A percentile compares a stretch with the other conserved stretches of the same genome.
These are phyloP conservation scores for Chaunax sp. DNA, from an alignment of 2,797 vertebrate genomes.

Conservation along the genomic window DNA sequence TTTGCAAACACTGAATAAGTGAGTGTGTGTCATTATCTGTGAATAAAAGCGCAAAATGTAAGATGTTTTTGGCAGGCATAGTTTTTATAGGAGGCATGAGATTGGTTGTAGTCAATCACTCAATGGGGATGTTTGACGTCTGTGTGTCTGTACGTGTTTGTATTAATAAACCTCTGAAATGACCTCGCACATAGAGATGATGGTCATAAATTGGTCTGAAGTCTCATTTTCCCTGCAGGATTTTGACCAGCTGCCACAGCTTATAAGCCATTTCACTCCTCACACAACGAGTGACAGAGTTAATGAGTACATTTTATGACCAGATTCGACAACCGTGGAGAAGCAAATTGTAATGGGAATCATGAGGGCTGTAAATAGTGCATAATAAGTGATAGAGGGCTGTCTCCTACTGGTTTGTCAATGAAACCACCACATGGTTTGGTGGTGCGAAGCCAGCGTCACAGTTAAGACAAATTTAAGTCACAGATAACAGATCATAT, in stretches of 20 bases:
- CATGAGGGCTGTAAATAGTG: slow-evolving; percentile 63
- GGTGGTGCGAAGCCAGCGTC: slow-evolving; percentile 17
- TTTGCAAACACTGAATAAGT: slow-evolving; percentile 17
- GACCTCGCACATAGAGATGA: slow-evolving; percentile 75
- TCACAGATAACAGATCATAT: slow-evolving; percentile 31
- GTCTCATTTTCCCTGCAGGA: slow-evolving; percentile 73
- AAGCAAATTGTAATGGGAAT: slow-evolving; percentile 65
- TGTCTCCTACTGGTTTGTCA: slow-evolving; percentile 32
- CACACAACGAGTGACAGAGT: slow-evolving; percentile 44
- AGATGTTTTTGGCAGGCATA: too few species aligned
- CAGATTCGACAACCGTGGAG: slow-evolving; percentile 57
- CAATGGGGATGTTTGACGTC: slow-evolving; percentile 53
- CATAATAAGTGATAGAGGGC: slow-evolving; percentile 41
- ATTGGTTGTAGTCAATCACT: slow-evolving; percentile 64
- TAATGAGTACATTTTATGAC: slow-evolving; percentile 77
- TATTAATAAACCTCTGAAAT: slow-evolving; percentile 57
- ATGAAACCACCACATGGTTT: slow-evolving; percentile 43
- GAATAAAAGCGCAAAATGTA: too few species aligned
- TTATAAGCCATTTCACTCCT: slow-evolving; percentile 65
- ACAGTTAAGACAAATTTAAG: slow-evolving; percentile 25
- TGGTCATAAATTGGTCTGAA: slow-evolving; percentile 79
- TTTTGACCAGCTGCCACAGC: slow-evolving; percentile 75
- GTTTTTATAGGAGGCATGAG: slow-evolving; percentile 51
- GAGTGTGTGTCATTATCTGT: too few species aligned
- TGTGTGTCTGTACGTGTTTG: slow-evolving; percentile 44